phyloP scores from a whole-genome alignment of 2,113 vertebrate genomes.

The Copsychus sechellarum region DNA sequence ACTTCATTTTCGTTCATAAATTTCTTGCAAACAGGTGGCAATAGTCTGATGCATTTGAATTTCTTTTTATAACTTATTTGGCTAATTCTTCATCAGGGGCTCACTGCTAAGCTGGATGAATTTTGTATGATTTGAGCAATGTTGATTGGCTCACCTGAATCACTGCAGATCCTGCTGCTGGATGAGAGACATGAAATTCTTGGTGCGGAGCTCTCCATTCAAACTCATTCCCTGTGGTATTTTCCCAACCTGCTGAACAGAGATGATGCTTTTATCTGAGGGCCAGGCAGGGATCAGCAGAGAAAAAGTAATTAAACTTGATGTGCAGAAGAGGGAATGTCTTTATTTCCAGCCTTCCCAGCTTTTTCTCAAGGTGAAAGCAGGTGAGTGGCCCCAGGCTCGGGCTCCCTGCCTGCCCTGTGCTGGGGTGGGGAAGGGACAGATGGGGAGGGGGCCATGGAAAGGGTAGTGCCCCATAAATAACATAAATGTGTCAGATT shows the following conservation, averaged over 20 bases:
- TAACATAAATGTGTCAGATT: background rate
- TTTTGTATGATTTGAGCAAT: background rate
- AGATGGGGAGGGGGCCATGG: background rate
- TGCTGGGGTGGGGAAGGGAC: background rate
- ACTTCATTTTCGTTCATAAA: background rate
- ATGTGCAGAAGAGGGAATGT: background rate
- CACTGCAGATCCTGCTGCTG: background rate
- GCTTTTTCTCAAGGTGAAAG: background rate
- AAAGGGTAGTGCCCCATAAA: fast-evolving
- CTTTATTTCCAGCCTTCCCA: background rate
- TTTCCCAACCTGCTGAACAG: background rate
- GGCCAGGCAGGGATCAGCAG: background rate
- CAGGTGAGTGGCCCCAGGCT: background rate
- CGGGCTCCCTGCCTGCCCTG: background rate
- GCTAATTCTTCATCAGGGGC: background rate
- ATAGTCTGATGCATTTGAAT: background rate
- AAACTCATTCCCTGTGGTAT: background rate
- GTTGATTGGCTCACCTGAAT: background rate
- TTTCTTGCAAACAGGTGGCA: slow-evolving; percentile 7
- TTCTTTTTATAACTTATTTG: background rate
- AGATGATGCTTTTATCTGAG: background rate
- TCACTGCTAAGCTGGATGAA: background rate
- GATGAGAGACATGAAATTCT: background rate
- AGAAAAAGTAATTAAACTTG: background rate
- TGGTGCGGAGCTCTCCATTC: background rate